Percentiles rank a stretch among this genome's conserved stretches.
phyloP scores from a whole-genome alignment of 2,113 vertebrate species.

The Psittacus erithacus region DNA sequence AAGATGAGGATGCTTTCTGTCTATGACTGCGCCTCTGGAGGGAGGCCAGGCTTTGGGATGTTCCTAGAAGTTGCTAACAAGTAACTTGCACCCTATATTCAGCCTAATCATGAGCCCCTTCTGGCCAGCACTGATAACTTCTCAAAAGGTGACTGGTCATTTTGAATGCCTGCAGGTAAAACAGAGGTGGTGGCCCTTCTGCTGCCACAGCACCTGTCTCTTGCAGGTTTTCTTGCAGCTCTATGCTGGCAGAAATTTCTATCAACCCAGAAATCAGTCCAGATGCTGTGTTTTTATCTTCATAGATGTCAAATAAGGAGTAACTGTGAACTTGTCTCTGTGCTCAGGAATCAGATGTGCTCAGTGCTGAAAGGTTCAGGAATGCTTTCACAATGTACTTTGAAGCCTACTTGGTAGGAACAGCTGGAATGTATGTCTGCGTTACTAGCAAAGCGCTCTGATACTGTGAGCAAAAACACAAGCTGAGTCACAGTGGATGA shows the following conservation, averaged over 20 bases:
- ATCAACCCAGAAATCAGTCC: background rate
- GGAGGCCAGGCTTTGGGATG: rapidly evolving
- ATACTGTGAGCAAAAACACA: background rate
- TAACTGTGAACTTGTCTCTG: background rate
- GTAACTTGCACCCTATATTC: background rate
- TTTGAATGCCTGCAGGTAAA: background rate
- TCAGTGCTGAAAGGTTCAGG: constrained; percentile 1
- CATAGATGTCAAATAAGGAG: background rate
- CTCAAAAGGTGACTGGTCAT: background rate
- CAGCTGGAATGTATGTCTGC: constrained; percentile 31
- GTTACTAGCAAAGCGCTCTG: constrained; percentile 15
- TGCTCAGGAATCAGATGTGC: background rate
- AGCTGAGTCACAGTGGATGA: constrained; percentile 61
- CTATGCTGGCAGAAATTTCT: background rate
- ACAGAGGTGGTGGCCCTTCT: background rate
- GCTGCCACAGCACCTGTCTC: background rate
- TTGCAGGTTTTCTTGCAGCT: background rate
- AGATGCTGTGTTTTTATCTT: background rate
- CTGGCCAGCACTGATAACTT: background rate
- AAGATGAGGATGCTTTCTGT: background rate
- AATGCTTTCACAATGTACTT: background rate
- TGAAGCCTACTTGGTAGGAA: constrained; percentile 13
- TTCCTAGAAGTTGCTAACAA: background rate
- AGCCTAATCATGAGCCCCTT: background rate
- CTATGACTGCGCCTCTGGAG: background rate